phyloP scores from a whole-genome alignment of 2,113 vertebrate genomes.

The Dromiciops gliroides region DNA sequence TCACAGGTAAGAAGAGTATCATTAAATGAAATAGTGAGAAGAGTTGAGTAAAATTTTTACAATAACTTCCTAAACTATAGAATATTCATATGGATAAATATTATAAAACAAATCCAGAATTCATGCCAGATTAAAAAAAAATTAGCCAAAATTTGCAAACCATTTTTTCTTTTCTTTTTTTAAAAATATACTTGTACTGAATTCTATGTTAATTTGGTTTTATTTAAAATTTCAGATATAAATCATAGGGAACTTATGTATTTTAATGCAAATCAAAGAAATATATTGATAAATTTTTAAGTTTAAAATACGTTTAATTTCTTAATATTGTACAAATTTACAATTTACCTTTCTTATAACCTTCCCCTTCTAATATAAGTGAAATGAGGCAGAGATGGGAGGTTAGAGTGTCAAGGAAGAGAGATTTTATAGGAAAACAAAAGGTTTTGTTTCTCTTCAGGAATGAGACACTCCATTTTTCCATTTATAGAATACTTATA shows the following conservation, averaged over 20 bases:
- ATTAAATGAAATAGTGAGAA: slow-evolving; percentile 24
- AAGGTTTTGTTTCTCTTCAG: no score
- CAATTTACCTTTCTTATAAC: not conserved
- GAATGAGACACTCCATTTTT: not conserved
- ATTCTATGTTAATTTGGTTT: not conserved
- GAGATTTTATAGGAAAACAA: not conserved
- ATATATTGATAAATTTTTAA: not conserved
- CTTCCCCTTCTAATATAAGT: not conserved
- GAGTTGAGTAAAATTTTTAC: not conserved
- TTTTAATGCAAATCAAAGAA: not conserved
- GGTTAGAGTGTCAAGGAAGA: not conserved
- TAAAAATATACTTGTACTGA: not conserved
- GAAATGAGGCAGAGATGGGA: not conserved
- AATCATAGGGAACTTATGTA: not conserved
- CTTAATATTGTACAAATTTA: not conserved
- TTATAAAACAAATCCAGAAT: not conserved
- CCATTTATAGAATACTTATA: not conserved
- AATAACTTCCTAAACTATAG: not conserved
- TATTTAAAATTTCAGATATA: not conserved
- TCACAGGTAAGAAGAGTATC: not conserved
- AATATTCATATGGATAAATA: not conserved
- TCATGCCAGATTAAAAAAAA: not conserved
- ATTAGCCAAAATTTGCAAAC: not conserved
- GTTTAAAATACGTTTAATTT: not conserved
- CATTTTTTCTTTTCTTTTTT: not conserved